Base-by-base conservation (phyloP, 1,140 invertebrate species). In the Rhopalosiphum maidis region DNA sequence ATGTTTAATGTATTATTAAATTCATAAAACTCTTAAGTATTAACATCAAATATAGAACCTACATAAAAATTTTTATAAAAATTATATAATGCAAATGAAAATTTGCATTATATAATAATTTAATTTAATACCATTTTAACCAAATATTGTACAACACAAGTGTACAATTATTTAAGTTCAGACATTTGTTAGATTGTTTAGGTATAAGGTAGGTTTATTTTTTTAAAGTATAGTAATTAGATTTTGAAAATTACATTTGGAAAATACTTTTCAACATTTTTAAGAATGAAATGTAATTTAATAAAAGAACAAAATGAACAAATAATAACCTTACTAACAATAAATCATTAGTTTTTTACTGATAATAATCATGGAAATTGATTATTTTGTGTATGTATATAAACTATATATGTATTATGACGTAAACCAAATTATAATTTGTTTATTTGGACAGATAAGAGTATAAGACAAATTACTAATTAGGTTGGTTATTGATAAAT, bases 401-500 rank as follows among this genome's bases (percentile, higher is more conserved):
- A 60, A 30, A 23, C 22, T 55, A 60, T 60, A 55, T 25, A 55
- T 30, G 30, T n/a, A n/a, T n/a, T 82, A 82, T 82, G 77, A 82
- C 77, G 77, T 82, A 82, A 82, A 82, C 18, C n/a, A 22, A 82
- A 35, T 82, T 82, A 82, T 35, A 82, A 82, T 82, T 22, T n/a
- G 30, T 68, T 68, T 68, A 68, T 68, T n/a, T 68, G 60, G 11
- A 68, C 30, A 68, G 60, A 68, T 68, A 68, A 68, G 30, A 30
- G 60, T 68, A 68, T 68, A 68, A 68, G 60, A 68, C 60, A 68
- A 68, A 68, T 68, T 68, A 68, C 3, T 68, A 68, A 68, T 68
- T n/a, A 68, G 60, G 60, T 68, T 30, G 60, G 60, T 68, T 68
- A 68, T 68, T 68, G 60, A 68, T 68, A 68, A 68, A n/a, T 68